These are phyloP conservation scores for Lacanobia oleracea DNA, from an alignment of 2,888 invertebrate species.

Conservation along the genomic window DNA sequence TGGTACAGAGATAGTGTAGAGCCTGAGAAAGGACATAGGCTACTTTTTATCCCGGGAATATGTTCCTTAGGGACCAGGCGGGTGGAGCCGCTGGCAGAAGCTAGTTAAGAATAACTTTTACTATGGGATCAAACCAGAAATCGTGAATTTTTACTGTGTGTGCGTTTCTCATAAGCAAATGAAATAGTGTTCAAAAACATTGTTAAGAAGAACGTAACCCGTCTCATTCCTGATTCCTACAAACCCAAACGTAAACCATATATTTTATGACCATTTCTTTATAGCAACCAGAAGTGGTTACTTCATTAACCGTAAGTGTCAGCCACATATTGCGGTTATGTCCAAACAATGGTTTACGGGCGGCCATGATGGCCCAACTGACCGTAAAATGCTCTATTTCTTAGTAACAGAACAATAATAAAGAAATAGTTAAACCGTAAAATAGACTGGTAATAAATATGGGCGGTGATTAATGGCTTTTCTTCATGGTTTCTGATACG, in stretches of 20 bases:
- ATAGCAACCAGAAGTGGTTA: constrained; percentile 53
- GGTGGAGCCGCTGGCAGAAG: too few relatives aligned
- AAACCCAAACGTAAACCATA: constrained; percentile 11
- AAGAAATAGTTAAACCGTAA: constrained; percentile 53
- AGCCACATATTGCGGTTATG: constrained; percentile 57
- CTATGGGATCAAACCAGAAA: too few relatives aligned
- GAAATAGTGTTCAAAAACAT: too few relatives aligned
- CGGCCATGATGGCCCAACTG: constrained; percentile 58
- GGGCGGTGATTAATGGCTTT: constrained; percentile 49
- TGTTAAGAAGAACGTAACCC: not conserved
- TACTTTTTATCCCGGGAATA: too few relatives aligned
- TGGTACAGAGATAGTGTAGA: too few relatives aligned
- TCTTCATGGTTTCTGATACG: not conserved
- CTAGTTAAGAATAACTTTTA: too few relatives aligned
- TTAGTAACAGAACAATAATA: constrained; percentile 57
- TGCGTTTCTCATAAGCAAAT: too few relatives aligned
- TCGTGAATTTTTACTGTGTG: too few relatives aligned
- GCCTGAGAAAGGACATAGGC: too few relatives aligned
- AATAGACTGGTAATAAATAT: constrained; percentile 54
- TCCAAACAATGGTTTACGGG: constrained; percentile 65
- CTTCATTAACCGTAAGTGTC: constrained; percentile 59
- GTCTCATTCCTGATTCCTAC: not conserved
- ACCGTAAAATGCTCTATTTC: constrained; percentile 59
- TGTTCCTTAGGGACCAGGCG: too few relatives aligned
- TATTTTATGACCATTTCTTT: constrained; percentile 58